Base-by-base conservation (phyloP, 2,797 vertebrate species). In the Thripadectes ignobilis region DNA sequence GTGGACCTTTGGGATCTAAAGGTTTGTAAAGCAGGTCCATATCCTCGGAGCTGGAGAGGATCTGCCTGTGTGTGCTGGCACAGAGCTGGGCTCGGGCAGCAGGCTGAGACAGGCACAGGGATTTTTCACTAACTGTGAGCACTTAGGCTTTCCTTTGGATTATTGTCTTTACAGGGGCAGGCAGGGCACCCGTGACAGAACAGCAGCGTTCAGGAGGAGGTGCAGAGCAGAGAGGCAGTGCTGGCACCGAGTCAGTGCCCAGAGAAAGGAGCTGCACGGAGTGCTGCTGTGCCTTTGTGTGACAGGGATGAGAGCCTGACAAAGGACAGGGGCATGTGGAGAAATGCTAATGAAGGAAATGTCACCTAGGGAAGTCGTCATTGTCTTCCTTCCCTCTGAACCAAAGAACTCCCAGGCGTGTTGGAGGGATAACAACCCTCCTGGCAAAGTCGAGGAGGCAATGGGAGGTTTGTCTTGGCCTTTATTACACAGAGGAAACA, bases 141-240 rank as follows among this genome's bases (percentile, higher is more conserved):
- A 90, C 39, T 88, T 74, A 5, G 0, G 2, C 38, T 69, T 78
- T 57, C 81, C 72, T 74, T 65, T 18, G 16, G 57, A 6, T 38
- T 27, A 7, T 36, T 51, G 14, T 36, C 34, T 49, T 41, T 14
- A 24, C 4, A 63, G 81, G 49, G 75, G 14, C 51, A 74, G 75
- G 23, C 22, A 74, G 92, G 93, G 92, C 85, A 95, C 92, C 95
- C 79, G 27, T 57, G 71, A 43, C 83, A 92, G 76, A 93, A 7
- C 9, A 85, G 51, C 65, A 30, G 34, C 76, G 84, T 74, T 95
- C 3, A 1, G 41, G 68, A 86, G 82, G 68, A 14, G n/a, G 26
- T 87, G 87, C 89, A 41, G 96, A 94, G 93, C 80, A 68, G 78
- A 82, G 90, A 97, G 95, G 93, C 83, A 69, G 78, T 67, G 76